Percentiles rank a stretch among this genome's conserved stretches.
Evolutionary conservation across 2,888 invertebrate species (phyloP).

Genomic region (Drosophila borborema): DNA sequence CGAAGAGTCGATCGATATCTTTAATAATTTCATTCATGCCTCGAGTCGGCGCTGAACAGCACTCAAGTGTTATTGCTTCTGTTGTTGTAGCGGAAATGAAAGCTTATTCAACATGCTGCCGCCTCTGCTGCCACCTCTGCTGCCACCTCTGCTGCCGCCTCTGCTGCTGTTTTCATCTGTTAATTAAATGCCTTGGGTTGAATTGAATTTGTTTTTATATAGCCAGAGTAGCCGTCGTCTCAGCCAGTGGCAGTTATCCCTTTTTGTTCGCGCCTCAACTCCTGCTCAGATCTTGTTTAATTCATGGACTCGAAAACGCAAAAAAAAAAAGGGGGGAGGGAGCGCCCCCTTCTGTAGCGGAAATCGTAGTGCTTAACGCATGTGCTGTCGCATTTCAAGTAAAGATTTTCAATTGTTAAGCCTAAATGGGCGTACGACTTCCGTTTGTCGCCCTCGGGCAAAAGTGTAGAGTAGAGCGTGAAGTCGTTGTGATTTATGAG

Average conservation of each 20-base stretch:
- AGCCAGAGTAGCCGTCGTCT: not conserved
- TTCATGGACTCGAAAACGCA: constrained; percentile 42
- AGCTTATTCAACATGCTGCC: constrained; percentile 70
- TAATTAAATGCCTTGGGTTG: constrained; percentile 70
- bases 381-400: constrained; percentile 50
- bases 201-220: constrained; percentile 7
- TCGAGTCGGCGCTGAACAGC: constrained; percentile 39
- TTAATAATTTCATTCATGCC: constrained; percentile 80
- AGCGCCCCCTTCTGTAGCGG: constrained; percentile 22
- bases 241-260: constrained; percentile 50
- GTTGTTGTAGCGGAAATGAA: constrained; percentile 69
- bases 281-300: constrained; percentile 42
- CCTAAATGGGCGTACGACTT: constrained; percentile 56
- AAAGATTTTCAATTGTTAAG: constrained; percentile 53
- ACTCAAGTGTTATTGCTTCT: constrained; percentile 53
- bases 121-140: not conserved
- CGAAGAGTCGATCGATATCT: constrained; percentile 71
- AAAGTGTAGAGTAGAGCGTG: not conserved
- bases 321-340: not conserved
- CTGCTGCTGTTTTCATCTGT: constrained; percentile 40
- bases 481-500: not conserved
- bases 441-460: constrained; percentile 46
- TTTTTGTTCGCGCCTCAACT: constrained; percentile 20
- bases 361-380: constrained; percentile 36
- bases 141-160: not conserved